Base-by-base conservation (phyloP, 2,113 vertebrate species). In the Heterocephalus glaber region DNA sequence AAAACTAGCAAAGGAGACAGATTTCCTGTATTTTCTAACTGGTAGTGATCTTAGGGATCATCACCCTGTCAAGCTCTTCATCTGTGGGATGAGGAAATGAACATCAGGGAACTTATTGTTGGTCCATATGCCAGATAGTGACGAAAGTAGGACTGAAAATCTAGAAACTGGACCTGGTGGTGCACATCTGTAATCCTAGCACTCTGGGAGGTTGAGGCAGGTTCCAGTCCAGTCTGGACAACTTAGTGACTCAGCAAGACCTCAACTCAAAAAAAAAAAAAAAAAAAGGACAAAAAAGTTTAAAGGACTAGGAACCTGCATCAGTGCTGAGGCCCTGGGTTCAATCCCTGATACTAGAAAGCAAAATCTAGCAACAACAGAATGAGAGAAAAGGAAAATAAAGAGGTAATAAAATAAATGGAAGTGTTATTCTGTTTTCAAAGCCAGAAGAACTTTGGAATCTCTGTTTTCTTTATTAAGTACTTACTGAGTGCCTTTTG, bases 31-130 rank as follows among this genome's bases (percentile, higher is more conserved):
- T 12, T 4, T 38, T 49, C 72, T 88, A 22, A 11, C 44, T 60
- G 17, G 54, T 4, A 82, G 28, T 76, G 35, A 41, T 24, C 22
- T 52, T 35, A 74, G 81, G 66, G 38, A 41, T 16, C 12, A 66
- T 68, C n/a, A 41, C 20, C 35, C 16, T 4, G 4, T 83, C 41
- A 19, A 56, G n/a, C 33, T 81, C 38, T 93, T 84, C 30, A 20
- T 94, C 26, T 61, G 61, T 38, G 41, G 35, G 41, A 54, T 91
- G 56, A 89, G 89, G 77, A 90, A 58, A 88, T 47, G 54, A 89
- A 60, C 58, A 56, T 47, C 70, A 65, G 49, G 63, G 33, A 80
- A 66, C 7, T 77, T 72, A 86, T 79, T 74, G 70, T 76, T 54
- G 72, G 60, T 38, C 22, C 33, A 33, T 4, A 41, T 72, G 66